Evolutionary conservation across 1,140 invertebrate genomes (phyloP).

Genomic region (Lordiphosa clarofinis): DNA sequence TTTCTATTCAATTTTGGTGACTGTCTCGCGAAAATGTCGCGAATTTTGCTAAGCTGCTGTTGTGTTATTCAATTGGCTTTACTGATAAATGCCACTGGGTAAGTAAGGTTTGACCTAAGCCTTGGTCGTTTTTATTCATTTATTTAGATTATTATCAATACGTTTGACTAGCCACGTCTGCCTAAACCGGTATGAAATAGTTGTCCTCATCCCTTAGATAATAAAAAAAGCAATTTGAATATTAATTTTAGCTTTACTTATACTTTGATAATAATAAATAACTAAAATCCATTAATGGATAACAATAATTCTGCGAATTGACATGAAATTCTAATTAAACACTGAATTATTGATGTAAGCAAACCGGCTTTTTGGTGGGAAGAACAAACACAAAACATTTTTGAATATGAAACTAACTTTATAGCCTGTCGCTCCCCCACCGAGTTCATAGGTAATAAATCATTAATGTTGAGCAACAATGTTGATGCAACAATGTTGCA

Average conservation of each 20-base stretch:
- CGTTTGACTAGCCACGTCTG: not conserved
- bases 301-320: conserved; percentile 17
- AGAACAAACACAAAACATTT: conserved; percentile 8
- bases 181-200: not conserved
- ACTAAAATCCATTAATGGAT: not conserved
- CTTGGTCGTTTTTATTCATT: conserved; percentile 5
- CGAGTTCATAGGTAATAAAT: too few relatives aligned
- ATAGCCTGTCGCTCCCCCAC: too few relatives aligned
- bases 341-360: conserved; percentile 2
- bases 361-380: conserved; percentile 2
- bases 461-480: too few relatives aligned
- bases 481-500: too few relatives aligned
- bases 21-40: conserved; percentile 53
- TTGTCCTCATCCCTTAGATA: too few relatives aligned
- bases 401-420: not conserved
- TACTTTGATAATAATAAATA: not conserved
- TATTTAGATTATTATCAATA: conserved; percentile 7
- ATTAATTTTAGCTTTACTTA: not conserved
- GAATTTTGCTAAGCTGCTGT: conserved; percentile 22
- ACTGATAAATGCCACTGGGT: conserved; percentile 48
- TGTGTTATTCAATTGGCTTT: conserved; percentile 43
- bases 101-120: conserved; percentile 11
- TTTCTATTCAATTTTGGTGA: too few relatives aligned
- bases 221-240: not conserved
- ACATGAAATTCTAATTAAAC: conserved; percentile 26